Evolutionary conservation across 2,888 invertebrate species (phyloP).

Genomic region (Synanthedon andrenaeformis): DNA sequence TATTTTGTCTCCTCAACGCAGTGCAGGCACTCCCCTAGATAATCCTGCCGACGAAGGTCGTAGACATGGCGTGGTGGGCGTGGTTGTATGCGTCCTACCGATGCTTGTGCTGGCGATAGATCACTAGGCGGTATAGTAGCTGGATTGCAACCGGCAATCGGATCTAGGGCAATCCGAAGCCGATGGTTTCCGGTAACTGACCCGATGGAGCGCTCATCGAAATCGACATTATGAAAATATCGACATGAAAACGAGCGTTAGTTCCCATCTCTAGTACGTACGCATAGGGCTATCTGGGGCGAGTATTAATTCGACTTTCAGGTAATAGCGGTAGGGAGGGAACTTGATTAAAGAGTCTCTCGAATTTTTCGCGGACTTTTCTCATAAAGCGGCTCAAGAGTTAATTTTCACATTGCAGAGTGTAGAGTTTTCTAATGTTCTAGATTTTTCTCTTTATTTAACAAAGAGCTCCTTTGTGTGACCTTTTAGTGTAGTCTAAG

Average conservation of each 20-base stretch:
- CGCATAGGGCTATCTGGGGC: slow-evolving; percentile 19
- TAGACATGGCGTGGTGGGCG: too few relatives aligned
- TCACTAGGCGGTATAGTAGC: too few relatives aligned
- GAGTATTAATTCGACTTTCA: slow-evolving; percentile 36
- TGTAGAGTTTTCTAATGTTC: not conserved
- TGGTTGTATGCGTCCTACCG: too few relatives aligned
- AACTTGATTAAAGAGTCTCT: slow-evolving; percentile 43
- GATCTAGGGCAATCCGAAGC: too few relatives aligned
- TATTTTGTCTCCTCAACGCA: too few relatives aligned
- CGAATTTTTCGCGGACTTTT: slow-evolving; percentile 31
- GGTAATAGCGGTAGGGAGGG: slow-evolving; percentile 24
- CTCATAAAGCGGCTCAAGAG: slow-evolving; percentile 12
- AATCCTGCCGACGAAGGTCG: too few relatives aligned
- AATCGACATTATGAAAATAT: slow-evolving; percentile 5
- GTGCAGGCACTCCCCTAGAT: not conserved
- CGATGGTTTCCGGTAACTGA: not conserved
- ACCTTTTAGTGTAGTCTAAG: too few relatives aligned
- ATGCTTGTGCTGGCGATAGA: too few relatives aligned
- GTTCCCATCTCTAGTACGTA: not conserved
- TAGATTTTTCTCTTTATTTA: not conserved
- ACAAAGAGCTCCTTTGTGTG: not conserved
- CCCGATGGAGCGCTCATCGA: not conserved
- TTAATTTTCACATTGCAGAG: not conserved
- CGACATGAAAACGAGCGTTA: slow-evolving; percentile 5
- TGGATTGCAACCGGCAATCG: too few relatives aligned